A percentile compares a stretch with the other conserved stretches of the same genome.
phyloP scores from a whole-genome alignment of 2,888 invertebrate species.

The Patella caerulea region DNA sequence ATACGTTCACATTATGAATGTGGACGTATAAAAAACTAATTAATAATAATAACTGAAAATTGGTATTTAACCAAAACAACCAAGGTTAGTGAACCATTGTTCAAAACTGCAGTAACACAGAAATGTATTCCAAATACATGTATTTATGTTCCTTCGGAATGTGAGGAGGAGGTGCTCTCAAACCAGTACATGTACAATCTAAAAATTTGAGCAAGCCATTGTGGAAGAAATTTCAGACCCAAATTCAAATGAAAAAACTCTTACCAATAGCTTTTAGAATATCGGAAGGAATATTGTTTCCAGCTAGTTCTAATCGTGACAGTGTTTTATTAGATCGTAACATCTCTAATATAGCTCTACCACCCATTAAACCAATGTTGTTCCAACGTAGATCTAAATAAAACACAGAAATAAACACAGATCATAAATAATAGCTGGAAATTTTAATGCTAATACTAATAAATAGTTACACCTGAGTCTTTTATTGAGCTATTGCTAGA shows the following conservation, averaged over 20 bases:
- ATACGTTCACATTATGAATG: too few relatives aligned
- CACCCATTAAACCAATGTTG: conserved; percentile 70
- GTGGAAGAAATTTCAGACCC: too few relatives aligned
- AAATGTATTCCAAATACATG: too few relatives aligned
- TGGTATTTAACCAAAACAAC: background rate
- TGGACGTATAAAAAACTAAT: too few relatives aligned
- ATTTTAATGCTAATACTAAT: background rate
- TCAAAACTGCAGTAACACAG: too few relatives aligned
- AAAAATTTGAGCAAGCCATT: too few relatives aligned
- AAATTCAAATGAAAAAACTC: background rate
- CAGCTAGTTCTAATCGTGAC: conserved; percentile 66
- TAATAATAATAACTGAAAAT: conserved; percentile 8
- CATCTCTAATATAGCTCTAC: conserved; percentile 65
- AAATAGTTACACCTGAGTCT: background rate
- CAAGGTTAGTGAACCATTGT: background rate
- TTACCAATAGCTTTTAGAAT: conserved; percentile 69
- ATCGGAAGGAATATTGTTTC: conserved; percentile 71
- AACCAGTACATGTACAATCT: too few relatives aligned
- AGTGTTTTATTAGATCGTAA: conserved; percentile 68
- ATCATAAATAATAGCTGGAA: background rate
- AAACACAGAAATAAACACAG: conserved; percentile 2
- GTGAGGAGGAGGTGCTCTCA: too few relatives aligned
- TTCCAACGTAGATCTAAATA: conserved; percentile 70
- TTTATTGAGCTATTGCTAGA: background rate
- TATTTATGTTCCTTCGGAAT: too few relatives aligned